Base-by-base conservation (phyloP, 1,140 invertebrate species). In the Thaumetopoea pityocampa region DNA sequence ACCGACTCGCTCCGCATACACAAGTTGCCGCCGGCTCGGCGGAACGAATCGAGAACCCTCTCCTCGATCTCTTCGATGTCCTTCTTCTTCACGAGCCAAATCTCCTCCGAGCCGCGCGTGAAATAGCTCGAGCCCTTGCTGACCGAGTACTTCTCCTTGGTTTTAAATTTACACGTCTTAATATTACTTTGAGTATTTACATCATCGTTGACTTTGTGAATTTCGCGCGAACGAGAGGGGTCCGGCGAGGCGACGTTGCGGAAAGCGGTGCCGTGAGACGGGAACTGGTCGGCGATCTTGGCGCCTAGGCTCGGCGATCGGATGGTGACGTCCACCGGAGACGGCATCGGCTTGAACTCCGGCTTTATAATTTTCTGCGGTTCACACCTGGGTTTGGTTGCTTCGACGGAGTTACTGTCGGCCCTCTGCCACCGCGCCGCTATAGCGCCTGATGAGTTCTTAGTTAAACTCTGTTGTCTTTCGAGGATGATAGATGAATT, bases 11-110 rank as follows among this genome's bases (percentile, higher is more conserved):
- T 67, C 2, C 70, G 42, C 56, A 64, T 62, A 20, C 71, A 74
- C 9, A 79, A 15, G 30, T 70, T 72, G 1, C 76, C 80, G 0
- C 77, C 77, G 0, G 77, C 77, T 1, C 78, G 69, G 0, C 76
- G 53, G 40, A 82, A 82, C 32, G 80, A 84, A 23, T 84, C 78
- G 20, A 84, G 34, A 5, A 84, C 80, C 2, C 80, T 47, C 33
- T 82, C 76, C 34, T 84, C 80, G 7, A 84, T 80, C 41, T 84
- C 80, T 32, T 82, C 76, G 6, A 84, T 84, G 19, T 84, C 80
- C 46, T 84, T 84, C 53, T 84, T 84, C 57, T 84, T 84, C 12
- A 84, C 80, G 5, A 84, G 58, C 80, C 80, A 84, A 10, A 84
- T 81, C 40, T 84, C 80, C 27, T 84, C 77, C 0, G 80, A 79